Evolutionary conservation across 2,113 vertebrate genomes (phyloP).

Genomic region (Odocoileus hemionus): DNA sequence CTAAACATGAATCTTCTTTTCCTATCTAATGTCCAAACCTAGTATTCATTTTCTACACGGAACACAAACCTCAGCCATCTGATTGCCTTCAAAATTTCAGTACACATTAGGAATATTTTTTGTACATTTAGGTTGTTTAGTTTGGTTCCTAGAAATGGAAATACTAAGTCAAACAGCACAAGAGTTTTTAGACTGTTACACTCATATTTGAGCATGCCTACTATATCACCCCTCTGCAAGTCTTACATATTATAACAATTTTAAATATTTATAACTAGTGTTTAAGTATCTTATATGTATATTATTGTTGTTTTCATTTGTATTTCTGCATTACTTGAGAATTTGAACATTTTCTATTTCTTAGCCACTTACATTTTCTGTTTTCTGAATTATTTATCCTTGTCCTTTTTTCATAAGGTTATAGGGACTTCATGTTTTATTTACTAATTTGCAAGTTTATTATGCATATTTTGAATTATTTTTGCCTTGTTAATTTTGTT

Average conservation of each 20-base stretch:
- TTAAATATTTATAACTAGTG: neutral
- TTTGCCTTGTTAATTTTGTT: neutral
- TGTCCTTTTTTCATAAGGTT: neutral
- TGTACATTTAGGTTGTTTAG: neutral
- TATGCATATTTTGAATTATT: neutral
- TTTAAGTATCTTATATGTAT: neutral
- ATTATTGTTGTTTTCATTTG: neutral
- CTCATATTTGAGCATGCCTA: neutral
- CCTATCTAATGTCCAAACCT: neutral
- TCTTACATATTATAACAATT: neutral
- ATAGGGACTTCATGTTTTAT: neutral
- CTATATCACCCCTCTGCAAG: neutral
- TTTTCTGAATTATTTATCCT: neutral
- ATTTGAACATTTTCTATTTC: neutral
- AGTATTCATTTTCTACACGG: conserved; percentile 32
- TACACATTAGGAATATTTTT: conserved; percentile 49
- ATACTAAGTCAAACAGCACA: neutral
- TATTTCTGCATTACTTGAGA: neutral
- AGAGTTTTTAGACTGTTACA: neutral
- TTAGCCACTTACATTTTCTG: neutral
- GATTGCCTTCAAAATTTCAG: conserved; percentile 49
- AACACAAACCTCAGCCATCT: conserved; percentile 40
- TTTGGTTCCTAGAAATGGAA: neutral
- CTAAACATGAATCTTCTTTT: neutral
- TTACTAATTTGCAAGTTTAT: neutral